Evolutionary conservation across 2,797 vertebrate species (phyloP), one percentile per base, ranked within the genome.

Genomic region (Chrysocyon brachyurus): DNA sequence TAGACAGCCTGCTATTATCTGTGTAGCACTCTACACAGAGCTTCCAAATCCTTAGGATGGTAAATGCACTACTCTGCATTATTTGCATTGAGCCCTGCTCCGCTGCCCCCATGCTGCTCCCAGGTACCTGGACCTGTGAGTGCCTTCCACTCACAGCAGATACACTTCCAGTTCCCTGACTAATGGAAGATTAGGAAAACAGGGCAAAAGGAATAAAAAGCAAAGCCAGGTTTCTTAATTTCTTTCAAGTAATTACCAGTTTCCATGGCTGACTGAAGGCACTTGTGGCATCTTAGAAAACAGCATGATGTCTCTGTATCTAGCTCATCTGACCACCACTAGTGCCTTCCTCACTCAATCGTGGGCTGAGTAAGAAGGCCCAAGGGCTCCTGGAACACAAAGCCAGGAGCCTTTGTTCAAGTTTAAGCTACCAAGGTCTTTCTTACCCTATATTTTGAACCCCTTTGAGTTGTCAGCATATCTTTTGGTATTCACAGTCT

Each of bases 401-500:
- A 49, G 31, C 66, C 6, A 6, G 52, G 83, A 66, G 26, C 52
- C 46, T 90, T 87, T 61, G 17, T 59, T 91, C 75, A 49, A 36
- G 33, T 17, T 59, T 61, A 85, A 91, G 36, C 63, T 26, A 54
- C 52, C 5, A 8, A 52, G 3, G 17, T 68, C 85, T 92, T 31
- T 57, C 17, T 89, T 28, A 54, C 49, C 59, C 33, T 82, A 0
- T 24, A 12, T 57, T 95, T 94, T 91, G 59, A 56, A 33, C 57
- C 54, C 54, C 31, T 79, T 64, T 92, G 82, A 84, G 52, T 75
- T 90, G 59, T 94, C 36, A 52, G 68, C 26, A 36, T 70, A 52
- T 46, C 33, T 81, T 88, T 91, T 85, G 61, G 16, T 87, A 63
- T 83, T 93, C 54, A 15, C 68, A 95, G 78, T 59, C 54, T 86